A percentile compares a stretch with the other conserved stretches of the same genome.
Conservation (phyloP, 2,113 vertebrate species). For the Dinomys branickii region DNA sequence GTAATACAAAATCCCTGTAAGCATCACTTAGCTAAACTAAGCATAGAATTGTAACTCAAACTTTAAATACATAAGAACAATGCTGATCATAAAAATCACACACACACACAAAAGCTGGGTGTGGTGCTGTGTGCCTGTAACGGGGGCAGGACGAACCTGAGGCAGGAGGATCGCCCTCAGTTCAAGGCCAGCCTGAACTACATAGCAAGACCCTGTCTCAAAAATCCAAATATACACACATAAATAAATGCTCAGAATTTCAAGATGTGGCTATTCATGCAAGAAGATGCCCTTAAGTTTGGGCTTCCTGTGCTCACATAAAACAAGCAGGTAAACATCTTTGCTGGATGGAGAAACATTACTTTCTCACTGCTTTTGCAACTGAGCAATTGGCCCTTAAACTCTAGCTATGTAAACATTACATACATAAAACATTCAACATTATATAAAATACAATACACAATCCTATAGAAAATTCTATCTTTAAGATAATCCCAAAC, state of each 20-base stretch:
- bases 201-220: no score
- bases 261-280: not conserved
- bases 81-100: not conserved
- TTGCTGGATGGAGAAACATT: not conserved
- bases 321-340: conserved; percentile 28
- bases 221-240: no score
- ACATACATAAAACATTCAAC: no score
- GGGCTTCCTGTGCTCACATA: not conserved
- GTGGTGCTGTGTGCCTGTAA: no score
- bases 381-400: not conserved
- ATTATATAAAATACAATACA: not conserved
- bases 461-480: conserved; percentile 13
- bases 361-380: not conserved
- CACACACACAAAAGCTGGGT: no score
- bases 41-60: not conserved
- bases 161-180: no score
- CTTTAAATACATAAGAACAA: conserved; percentile 11
- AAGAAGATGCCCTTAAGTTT: not conserved
- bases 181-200: no score
- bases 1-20: not conserved
- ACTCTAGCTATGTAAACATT: not conserved
- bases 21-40: not conserved
- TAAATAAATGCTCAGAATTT: conserved; percentile 19
- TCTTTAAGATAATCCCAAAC: not conserved
- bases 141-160: no score